Conservation (phyloP, 2,797 vertebrate species). For the Falco columbarius region DNA sequence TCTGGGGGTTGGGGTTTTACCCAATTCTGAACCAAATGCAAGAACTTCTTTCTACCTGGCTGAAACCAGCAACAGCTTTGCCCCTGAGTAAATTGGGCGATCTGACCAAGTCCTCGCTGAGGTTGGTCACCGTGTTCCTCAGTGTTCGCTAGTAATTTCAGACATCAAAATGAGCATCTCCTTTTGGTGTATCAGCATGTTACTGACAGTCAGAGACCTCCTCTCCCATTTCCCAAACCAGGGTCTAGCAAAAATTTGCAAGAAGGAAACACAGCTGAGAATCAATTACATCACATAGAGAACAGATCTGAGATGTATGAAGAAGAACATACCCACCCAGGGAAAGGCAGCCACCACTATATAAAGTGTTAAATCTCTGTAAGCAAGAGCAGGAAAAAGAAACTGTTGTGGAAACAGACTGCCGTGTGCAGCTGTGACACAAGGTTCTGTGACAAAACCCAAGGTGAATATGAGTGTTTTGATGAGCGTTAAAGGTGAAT, state of each 20-base stretch:
- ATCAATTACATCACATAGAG: neutral
- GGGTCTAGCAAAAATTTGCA: neutral
- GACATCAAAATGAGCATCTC: neutral
- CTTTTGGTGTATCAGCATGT: neutral
- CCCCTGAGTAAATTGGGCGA: neutral
- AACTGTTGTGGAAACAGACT: neutral
- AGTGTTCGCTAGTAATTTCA: neutral
- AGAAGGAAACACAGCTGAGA: neutral
- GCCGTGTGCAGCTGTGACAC: neutral
- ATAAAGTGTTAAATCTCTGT: neutral
- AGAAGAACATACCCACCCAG: neutral
- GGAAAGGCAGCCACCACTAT: neutral
- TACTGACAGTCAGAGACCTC: neutral
- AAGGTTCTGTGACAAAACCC: neutral
- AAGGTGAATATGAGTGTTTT: neutral
- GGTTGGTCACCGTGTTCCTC: neutral
- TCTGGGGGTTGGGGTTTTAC: neutral
- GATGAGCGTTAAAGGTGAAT: neutral
- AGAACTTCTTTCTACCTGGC: neutral
- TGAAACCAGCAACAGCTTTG: neutral
- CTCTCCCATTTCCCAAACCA: neutral
- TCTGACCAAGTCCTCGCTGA: accelerated
- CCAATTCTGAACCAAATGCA: neutral
- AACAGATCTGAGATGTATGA: neutral
- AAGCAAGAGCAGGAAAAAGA: neutral